Evolutionary conservation across 1,140 invertebrate species (phyloP).

Genomic region (Danaus melanippus): DNA sequence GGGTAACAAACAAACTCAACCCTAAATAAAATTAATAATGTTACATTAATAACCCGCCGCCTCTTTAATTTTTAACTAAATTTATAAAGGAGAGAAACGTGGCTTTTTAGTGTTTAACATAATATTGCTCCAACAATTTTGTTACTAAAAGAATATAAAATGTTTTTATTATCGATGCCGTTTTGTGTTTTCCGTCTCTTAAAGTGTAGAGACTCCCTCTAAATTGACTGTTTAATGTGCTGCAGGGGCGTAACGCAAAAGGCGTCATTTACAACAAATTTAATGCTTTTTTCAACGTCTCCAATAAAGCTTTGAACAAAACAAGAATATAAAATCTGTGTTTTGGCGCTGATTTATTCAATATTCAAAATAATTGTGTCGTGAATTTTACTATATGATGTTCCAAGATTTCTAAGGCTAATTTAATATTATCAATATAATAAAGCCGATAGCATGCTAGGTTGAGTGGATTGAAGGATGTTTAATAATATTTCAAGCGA

Average conservation of each 20-base stretch:
- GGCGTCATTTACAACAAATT: slow-evolving; percentile 47
- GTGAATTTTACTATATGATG: slow-evolving; percentile 16
- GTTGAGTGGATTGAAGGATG: too few relatives aligned
- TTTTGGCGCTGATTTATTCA: slow-evolving; percentile 24
- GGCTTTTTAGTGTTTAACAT: slow-evolving; percentile 9
- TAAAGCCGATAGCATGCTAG: too few relatives aligned
- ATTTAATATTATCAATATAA: too few relatives aligned
- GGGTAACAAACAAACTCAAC: slow-evolving; percentile 32
- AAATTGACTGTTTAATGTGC: slow-evolving; percentile 57
- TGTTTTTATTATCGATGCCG: slow-evolving; percentile 44
- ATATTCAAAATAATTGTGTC: slow-evolving; percentile 26
- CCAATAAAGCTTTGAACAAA: slow-evolving; percentile 40
- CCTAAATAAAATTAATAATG: slow-evolving; percentile 16
- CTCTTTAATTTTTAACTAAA: too few relatives aligned
- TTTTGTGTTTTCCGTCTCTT: slow-evolving; percentile 38
- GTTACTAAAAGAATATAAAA: slow-evolving; percentile 12
- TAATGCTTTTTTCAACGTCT: slow-evolving; percentile 32
- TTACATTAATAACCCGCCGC: too few relatives aligned
- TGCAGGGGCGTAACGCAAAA: slow-evolving; percentile 36
- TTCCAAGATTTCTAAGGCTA: too few relatives aligned
- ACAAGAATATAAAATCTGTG: slow-evolving; percentile 49
- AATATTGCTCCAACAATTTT: too few relatives aligned
- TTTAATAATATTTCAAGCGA: too few relatives aligned
- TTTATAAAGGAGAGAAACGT: too few relatives aligned
- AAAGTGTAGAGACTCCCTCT: slow-evolving; percentile 33